Percentiles rank a stretch among this genome's conserved stretches.
phyloP scores from a whole-genome alignment of 2,113 vertebrate species.

The Colinus virginianus region DNA sequence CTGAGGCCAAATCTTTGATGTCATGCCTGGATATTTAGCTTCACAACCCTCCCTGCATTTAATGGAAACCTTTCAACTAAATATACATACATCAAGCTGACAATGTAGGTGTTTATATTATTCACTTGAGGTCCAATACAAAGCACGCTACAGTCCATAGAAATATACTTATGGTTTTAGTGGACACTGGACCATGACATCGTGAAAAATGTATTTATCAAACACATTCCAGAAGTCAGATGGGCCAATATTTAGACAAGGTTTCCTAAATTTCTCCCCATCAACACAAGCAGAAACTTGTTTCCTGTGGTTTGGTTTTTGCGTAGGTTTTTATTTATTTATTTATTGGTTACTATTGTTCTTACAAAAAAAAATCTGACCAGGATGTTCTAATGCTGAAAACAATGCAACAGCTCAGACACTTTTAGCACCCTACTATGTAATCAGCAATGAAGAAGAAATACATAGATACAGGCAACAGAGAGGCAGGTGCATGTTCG shows the following conservation, averaged over 20 bases:
- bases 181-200: neutral
- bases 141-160: neutral
- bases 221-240: conserved; percentile 5
- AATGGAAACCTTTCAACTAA: neutral
- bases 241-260: neutral
- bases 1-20: conserved; percentile 11
- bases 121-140: neutral
- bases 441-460: neutral
- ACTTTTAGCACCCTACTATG: neutral
- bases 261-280: neutral
- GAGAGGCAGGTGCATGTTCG: neutral
- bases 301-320: neutral
- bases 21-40: neutral
- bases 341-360: neutral
- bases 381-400: neutral
- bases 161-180: neutral
- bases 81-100: neutral
- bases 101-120: neutral
- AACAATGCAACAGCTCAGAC: neutral
- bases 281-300: neutral
- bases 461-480: fast-evolving
- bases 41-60: neutral
- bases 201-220: conserved; percentile 17
- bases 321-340: neutral
- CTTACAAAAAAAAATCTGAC: neutral